These are phyloP conservation scores for Dioctria linearis DNA, from an alignment of 2,888 invertebrate genomes.

Conservation along the genomic window DNA sequence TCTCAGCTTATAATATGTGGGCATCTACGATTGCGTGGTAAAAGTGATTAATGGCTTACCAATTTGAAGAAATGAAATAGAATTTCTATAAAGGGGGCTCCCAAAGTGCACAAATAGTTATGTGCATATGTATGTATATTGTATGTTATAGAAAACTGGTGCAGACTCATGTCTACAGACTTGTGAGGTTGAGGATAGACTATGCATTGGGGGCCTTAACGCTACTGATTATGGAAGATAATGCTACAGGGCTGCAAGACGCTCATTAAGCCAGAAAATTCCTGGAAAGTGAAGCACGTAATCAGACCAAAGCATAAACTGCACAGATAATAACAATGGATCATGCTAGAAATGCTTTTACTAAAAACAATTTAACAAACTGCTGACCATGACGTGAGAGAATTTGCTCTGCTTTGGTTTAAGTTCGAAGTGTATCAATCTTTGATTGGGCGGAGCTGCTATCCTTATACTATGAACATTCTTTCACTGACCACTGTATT, in stretches of 20 bases:
- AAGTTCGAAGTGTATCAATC: no score
- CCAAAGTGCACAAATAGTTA: not conserved
- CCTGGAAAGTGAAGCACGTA: constrained; percentile 35
- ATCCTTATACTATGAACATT: no score
- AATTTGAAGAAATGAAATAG: constrained; percentile 42
- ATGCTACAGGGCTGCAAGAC: constrained; percentile 11
- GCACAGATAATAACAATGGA: constrained; percentile 24
- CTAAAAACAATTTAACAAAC: constrained; percentile 35
- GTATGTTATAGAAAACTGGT: not conserved
- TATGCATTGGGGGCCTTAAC: not conserved
- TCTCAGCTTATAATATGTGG: not conserved
- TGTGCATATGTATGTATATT: no score
- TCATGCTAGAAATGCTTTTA: constrained; percentile 46
- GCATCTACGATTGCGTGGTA: constrained; percentile 36
- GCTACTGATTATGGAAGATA: constrained; percentile 3
- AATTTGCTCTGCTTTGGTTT: constrained; percentile 9
- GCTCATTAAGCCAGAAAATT: constrained; percentile 24
- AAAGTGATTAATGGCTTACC: constrained; percentile 43
- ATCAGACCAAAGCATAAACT: constrained; percentile 36
- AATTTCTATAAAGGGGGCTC: constrained; percentile 15
- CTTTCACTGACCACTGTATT: no score
- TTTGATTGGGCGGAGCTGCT: no score
- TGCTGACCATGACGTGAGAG: constrained; percentile 23
- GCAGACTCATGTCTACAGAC: not conserved
- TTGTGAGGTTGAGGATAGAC: not conserved